These are phyloP conservation scores for Bambusicola thoracicus DNA, from an alignment of 2,113 vertebrate genomes.

Conservation along the genomic window DNA sequence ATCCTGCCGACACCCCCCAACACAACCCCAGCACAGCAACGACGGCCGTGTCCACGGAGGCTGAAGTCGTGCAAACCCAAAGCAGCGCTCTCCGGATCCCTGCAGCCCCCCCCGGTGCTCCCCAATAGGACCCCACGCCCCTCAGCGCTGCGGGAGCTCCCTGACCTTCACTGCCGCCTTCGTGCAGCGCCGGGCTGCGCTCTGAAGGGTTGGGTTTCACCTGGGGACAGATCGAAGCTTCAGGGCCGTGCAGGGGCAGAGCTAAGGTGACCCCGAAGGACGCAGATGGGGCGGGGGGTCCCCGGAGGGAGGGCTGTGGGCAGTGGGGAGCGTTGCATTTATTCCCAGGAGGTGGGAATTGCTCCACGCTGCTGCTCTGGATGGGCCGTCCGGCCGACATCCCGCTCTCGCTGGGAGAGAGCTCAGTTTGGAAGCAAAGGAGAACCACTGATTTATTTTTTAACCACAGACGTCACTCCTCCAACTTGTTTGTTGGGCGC, in stretches of 20 bases:
- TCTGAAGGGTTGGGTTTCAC: constrained; percentile 32
- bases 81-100: not conserved
- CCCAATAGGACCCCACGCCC: too few species aligned
- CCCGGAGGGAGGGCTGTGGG: not conserved
- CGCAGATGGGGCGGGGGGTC: not conserved
- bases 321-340: not conserved
- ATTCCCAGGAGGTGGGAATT: not conserved
- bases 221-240: constrained; percentile 28
- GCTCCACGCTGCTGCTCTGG: not conserved
- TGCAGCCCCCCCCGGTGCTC: too few species aligned
- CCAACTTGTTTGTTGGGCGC: not conserved
- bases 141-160: not conserved
- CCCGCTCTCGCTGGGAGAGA: not conserved
- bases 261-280: constrained; percentile 38
- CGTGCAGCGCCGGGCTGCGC: not conserved
- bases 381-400: not conserved
- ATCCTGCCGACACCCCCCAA: rapidly evolving
- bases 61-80: not conserved
- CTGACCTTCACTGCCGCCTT: not conserved
- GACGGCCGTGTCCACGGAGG: rapidly evolving
- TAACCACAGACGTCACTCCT: not conserved
- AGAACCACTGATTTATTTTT: not conserved
- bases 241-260: not conserved
- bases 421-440: not conserved
- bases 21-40: rapidly evolving